Evolutionary conservation across 2,113 vertebrate genomes (phyloP).

Genomic region (Antidorcas marsupialis): DNA sequence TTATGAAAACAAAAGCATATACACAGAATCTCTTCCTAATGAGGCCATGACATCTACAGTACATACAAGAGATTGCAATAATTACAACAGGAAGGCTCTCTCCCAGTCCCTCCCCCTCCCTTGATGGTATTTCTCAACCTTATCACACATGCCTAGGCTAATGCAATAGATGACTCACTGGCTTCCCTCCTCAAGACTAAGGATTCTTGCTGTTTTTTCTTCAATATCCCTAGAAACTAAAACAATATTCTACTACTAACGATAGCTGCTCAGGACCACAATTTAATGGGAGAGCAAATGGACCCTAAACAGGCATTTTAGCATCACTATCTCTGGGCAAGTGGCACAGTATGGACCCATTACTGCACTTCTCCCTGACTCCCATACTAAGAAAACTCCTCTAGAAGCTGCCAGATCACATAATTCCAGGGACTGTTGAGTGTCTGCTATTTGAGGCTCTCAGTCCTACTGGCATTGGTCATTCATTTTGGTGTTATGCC

Average conservation of each 20-base stretch:
- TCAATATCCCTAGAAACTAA: not conserved
- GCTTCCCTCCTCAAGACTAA: not conserved
- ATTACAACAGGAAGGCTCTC: constrained; percentile 10
- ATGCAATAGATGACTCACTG: not conserved
- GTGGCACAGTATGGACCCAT: not conserved
- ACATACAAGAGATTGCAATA: constrained; percentile 44
- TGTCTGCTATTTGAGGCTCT: not conserved
- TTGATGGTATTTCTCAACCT: not conserved
- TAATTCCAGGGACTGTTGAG: not conserved
- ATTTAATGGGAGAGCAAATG: not conserved
- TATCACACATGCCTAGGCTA: not conserved
- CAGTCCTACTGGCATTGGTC: too few species aligned
- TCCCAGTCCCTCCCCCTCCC: not conserved
- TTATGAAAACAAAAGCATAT: not conserved
- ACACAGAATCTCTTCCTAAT: constrained; percentile 19
- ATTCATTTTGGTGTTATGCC: not conserved
- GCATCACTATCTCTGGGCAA: not conserved
- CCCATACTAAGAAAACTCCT: not conserved
- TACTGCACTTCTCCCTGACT: not conserved
- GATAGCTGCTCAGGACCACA: not conserved
- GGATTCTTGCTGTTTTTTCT: not conserved
- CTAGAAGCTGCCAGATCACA: not conserved
- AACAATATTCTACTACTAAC: not conserved
- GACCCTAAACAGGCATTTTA: not conserved
- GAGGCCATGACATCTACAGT: constrained; percentile 48